phyloP scores from a whole-genome alignment of 2,113 vertebrate genomes.

The Proterorhinus semilunaris region DNA sequence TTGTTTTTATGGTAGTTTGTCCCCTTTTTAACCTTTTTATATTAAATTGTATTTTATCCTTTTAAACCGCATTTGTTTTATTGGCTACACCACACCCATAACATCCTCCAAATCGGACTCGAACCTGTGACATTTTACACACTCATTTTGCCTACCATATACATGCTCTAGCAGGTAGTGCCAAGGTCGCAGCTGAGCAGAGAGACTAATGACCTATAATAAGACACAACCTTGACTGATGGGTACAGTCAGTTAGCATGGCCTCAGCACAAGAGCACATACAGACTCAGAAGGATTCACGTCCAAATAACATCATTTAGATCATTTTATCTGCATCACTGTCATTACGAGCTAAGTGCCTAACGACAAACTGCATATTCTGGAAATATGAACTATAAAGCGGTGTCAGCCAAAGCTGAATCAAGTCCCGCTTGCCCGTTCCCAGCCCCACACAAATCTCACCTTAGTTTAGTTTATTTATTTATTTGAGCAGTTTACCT shows the following conservation, averaged over 20 bases:
- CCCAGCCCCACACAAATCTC: constrained; percentile 12
- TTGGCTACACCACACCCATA: too few relatives aligned
- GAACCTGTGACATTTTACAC: too few relatives aligned
- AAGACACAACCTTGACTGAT: constrained; percentile 72
- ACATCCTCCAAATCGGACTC: too few relatives aligned
- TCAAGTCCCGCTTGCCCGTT: constrained; percentile 11
- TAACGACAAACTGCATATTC: neutral
- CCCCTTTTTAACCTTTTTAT: too few relatives aligned
- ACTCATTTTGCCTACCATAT: constrained; percentile 48
- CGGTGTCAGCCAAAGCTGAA: constrained; percentile 12
- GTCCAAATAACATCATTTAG: neutral
- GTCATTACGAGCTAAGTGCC: neutral
- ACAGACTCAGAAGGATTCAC: neutral
- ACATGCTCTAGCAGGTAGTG: constrained; percentile 39
- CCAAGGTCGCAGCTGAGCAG: constrained; percentile 63
- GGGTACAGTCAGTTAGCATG: constrained; percentile 60
- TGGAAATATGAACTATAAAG: neutral
- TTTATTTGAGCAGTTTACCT: too few relatives aligned
- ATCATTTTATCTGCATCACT: neutral
- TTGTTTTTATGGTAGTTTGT: too few relatives aligned
- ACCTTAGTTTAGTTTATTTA: too few relatives aligned
- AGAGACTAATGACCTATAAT: constrained; percentile 69
- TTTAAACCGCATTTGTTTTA: too few relatives aligned
- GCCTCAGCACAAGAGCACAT: constrained; percentile 36
- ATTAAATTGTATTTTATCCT: too few relatives aligned